Conservation (phyloP, 2,797 vertebrate species). For the Urocyon cinereoargenteus region DNA sequence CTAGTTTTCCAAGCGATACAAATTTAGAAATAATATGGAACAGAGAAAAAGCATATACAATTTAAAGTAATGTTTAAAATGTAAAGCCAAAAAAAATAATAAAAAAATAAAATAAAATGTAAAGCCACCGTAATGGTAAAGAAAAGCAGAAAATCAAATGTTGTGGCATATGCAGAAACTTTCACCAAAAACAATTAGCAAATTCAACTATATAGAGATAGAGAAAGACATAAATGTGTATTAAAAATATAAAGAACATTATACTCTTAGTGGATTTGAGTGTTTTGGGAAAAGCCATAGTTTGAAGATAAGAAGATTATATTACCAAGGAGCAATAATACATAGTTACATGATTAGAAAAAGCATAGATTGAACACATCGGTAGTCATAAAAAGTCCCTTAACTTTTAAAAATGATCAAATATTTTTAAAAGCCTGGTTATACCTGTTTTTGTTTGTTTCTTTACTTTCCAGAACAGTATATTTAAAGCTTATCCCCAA, state of each 20-base stretch:
- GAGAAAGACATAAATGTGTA: background rate
- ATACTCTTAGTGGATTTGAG: background rate
- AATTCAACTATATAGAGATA: background rate
- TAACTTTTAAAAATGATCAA: constrained; percentile 28
- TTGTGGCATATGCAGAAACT: background rate
- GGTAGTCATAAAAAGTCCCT: background rate
- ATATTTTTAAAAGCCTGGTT: background rate
- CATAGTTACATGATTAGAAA: background rate
- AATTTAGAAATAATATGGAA: background rate
- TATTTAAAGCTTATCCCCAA: background rate
- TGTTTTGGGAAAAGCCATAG: background rate
- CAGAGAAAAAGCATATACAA: background rate
- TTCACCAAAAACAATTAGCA: background rate
- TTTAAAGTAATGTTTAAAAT: background rate
- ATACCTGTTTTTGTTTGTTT: constrained; percentile 23
- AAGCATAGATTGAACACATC: background rate
- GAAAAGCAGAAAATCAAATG: background rate
- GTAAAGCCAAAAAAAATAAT: too few relatives aligned
- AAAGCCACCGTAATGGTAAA: background rate
- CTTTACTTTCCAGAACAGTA: background rate
- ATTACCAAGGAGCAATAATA: background rate
- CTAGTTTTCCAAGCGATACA: constrained; percentile 21
- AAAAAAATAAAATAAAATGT: too few relatives aligned
- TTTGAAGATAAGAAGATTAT: background rate
- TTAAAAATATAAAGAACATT: background rate